phyloP scores from a whole-genome alignment of 2,113 vertebrate genomes.

The Synchiropus splendidus region DNA sequence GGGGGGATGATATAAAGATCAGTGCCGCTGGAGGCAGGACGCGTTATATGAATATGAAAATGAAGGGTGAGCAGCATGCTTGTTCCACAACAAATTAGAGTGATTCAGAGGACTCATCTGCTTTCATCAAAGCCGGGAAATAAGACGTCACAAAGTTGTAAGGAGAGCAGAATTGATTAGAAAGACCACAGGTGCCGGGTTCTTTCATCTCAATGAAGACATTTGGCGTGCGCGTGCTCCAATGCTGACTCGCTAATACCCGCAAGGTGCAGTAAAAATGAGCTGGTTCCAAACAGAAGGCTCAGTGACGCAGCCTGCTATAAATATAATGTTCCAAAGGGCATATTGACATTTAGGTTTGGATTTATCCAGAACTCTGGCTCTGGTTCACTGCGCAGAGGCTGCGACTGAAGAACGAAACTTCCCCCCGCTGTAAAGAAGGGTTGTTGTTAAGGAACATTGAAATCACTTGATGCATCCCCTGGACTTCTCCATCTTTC shows the following conservation, averaged over 20 bases:
- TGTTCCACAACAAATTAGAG: slow-evolving; percentile 6
- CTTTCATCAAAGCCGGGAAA: slow-evolving; percentile 3
- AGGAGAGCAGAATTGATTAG: neutral
- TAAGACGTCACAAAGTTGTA: slow-evolving; percentile 1
- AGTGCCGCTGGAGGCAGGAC: slow-evolving; percentile 2
- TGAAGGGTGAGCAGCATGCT: neutral
- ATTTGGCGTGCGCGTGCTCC: no score
- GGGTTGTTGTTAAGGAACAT: no score
- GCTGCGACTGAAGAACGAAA: neutral
- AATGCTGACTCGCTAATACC: neutral
- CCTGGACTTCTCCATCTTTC: no score
- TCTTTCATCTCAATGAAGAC: neutral
- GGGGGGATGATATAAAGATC: slow-evolving; percentile 5
- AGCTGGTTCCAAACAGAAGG: slow-evolving; percentile 7
- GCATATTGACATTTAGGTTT: slow-evolving; percentile 52
- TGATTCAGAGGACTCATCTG: slow-evolving; percentile 1
- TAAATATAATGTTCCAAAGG: slow-evolving; percentile 49
- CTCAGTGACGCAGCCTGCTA: slow-evolving; percentile 27
- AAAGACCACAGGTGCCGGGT: neutral
- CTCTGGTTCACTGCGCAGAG: slow-evolving; percentile 25
- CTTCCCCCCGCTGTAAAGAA: no score
- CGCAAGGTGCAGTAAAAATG: slow-evolving; percentile 5
- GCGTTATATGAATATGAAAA: slow-evolving; percentile 9
- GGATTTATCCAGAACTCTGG: slow-evolving; percentile 42
- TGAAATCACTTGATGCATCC: no score